phyloP scores from a whole-genome alignment of 2,113 vertebrate species.

The Noctilio leporinus region DNA sequence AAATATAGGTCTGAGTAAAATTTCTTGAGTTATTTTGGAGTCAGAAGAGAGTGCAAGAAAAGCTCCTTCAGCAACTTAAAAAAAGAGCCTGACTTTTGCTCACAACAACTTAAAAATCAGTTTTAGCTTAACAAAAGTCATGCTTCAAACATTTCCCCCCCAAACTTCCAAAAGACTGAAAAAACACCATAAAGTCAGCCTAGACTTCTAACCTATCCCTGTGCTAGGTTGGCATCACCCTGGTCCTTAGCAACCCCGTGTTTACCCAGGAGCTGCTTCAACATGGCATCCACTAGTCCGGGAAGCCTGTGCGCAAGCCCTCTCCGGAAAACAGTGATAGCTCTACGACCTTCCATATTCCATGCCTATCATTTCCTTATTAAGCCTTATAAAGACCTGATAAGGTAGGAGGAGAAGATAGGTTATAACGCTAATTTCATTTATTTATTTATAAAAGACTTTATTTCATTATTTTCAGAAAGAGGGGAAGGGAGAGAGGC shows the following conservation, averaged over 20 bases:
- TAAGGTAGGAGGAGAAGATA: neutral
- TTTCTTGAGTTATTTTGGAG: conserved; percentile 57
- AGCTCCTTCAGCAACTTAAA: conserved; percentile 48
- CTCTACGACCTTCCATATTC: neutral
- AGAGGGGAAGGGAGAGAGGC: too few species aligned
- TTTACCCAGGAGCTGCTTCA: neutral
- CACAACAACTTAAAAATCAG: conserved; percentile 50
- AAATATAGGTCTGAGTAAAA: conserved; percentile 52
- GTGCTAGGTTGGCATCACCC: neutral
- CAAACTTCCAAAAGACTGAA: conserved; percentile 17
- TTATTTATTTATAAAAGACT: too few species aligned
- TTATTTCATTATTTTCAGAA: too few species aligned
- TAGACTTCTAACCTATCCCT: neutral
- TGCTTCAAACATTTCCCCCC: conserved; percentile 19
- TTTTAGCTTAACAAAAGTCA: conserved; percentile 30
- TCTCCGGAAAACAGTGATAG: neutral
- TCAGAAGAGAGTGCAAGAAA: conserved; percentile 55
- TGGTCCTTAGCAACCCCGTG: neutral
- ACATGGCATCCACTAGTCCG: neutral
- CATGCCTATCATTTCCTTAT: neutral
- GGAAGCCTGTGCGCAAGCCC: neutral
- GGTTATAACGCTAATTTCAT: neutral
- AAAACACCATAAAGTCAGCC: neutral
- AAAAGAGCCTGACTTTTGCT: conserved; percentile 50
- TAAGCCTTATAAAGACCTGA: neutral